Base-by-base conservation (phyloP, 2,113 vertebrate genomes). In the Patagioenas fasciata region DNA sequence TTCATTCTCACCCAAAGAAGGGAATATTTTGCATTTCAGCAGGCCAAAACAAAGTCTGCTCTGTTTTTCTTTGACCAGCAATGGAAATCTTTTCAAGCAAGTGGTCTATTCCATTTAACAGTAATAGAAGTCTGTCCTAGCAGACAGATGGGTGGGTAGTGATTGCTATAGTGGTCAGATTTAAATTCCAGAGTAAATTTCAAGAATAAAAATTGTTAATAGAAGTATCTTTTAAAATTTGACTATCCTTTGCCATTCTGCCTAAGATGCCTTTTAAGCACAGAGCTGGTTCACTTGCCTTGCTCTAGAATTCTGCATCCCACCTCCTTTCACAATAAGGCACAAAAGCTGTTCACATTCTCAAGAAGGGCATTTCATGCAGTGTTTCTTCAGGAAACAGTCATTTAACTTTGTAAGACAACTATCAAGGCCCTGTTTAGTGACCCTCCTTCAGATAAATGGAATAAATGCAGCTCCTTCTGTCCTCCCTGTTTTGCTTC, bases 351-450 rank as follows among this genome's bases (percentile, higher is more conserved):
- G 75, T 56, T 96, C 80, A 48, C 72, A 40, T 83, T 86, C 75
- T 94, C 38, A 53, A 60, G 74, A 80, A 91, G 79, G 85, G 32
- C 48, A 29, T 88, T 95, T 86, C 31, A 74, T 56, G 38, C 53
- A 60, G 75, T 15, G 34, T 77, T 93, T 88, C 75, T 3, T 62
- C 60, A 88, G 85, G 74, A 96, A 62, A 56, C 18, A 6, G 88
- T 91, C 85, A 83, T 86, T 96, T 95, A 90, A 88, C 65, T 93
- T 93, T 90, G 40, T 64, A 94, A 95, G 85, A 78, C 91, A 88
- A 85, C 82, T 93, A 88, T 86, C 85, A 95, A 92, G 69, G 90
- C 80, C 69, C 42, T 93, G 34, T 66, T 90, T 91, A 66, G 69
- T 88, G 79, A 80, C 75, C 60, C 56, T 86, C 75, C 92, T 94